phyloP scores from a whole-genome alignment of 2,797 vertebrate species.

The Acropternis orthonyx region DNA sequence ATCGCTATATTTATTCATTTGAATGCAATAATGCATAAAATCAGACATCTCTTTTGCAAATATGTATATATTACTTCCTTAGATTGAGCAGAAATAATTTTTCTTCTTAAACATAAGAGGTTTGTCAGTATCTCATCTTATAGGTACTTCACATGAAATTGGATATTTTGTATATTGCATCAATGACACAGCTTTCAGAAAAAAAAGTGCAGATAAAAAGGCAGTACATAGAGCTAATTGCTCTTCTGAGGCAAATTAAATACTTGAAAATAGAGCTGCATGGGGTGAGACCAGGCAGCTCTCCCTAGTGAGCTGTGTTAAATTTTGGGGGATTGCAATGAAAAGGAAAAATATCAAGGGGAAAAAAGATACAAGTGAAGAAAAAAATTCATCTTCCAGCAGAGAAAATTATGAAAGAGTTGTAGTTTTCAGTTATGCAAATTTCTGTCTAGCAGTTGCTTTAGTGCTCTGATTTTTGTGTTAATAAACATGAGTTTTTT shows the following conservation, averaged over 20 bases:
- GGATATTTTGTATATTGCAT: neutral
- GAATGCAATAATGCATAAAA: neutral
- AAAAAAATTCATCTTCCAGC: neutral
- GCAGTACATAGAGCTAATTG: neutral
- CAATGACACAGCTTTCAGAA: neutral
- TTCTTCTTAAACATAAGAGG: neutral
- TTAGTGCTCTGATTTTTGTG: constrained; percentile 7
- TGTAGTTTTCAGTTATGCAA: constrained; percentile 17
- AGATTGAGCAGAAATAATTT: neutral
- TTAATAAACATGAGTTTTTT: constrained; percentile 21
- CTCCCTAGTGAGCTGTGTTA: neutral
- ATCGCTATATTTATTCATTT: neutral
- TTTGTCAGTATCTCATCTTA: neutral
- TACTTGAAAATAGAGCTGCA: neutral
- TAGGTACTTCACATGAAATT: neutral
- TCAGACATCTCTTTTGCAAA: neutral
- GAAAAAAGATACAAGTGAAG: neutral
- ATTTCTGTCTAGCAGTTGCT: neutral
- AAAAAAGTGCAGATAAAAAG: neutral
- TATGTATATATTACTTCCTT: neutral
- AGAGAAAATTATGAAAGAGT: neutral
- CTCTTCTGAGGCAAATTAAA: constrained; percentile 44
- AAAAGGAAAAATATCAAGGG: neutral
- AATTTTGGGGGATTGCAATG: neutral
- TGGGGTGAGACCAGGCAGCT: neutral